phyloP scores from a whole-genome alignment of 2,888 invertebrate genomes.

The Conistra vaccinii region DNA sequence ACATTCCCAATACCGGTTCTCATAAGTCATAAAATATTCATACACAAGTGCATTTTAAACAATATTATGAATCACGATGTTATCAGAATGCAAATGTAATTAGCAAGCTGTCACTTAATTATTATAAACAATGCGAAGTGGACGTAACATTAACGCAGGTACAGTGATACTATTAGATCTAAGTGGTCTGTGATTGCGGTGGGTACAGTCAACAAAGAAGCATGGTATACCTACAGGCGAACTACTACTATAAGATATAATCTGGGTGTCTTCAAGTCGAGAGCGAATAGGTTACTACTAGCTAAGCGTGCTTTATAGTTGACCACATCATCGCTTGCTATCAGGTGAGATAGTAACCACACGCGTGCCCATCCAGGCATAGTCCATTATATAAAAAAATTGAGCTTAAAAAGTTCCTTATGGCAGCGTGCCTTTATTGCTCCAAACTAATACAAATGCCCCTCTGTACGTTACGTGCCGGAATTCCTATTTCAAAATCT shows the following conservation, averaged over 20 bases:
- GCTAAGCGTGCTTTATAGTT: background rate
- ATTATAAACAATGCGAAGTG: constrained; percentile 35
- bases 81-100: constrained; percentile 44
- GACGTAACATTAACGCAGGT: background rate
- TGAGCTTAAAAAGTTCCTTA: background rate
- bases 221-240: background rate
- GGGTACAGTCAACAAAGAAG: constrained; percentile 20
- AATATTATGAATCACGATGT: constrained; percentile 18
- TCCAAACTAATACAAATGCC: background rate
- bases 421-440: background rate
- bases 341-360: background rate
- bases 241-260: background rate
- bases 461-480: too few species aligned
- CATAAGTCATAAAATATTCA: background rate
- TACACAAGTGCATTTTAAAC: constrained; percentile 15
- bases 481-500: background rate
- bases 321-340: background rate
- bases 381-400: background rate
- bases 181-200: constrained; percentile 24
- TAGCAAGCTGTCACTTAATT: constrained; percentile 32
- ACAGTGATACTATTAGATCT: constrained; percentile 37
- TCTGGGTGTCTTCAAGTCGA: background rate
- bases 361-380: background rate
- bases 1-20: background rate
- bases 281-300: background rate